phyloP scores from a whole-genome alignment of 30 jellyfish, hydroid and myxozoan species.

The Hydractinia symbiolongicarpus region DNA sequence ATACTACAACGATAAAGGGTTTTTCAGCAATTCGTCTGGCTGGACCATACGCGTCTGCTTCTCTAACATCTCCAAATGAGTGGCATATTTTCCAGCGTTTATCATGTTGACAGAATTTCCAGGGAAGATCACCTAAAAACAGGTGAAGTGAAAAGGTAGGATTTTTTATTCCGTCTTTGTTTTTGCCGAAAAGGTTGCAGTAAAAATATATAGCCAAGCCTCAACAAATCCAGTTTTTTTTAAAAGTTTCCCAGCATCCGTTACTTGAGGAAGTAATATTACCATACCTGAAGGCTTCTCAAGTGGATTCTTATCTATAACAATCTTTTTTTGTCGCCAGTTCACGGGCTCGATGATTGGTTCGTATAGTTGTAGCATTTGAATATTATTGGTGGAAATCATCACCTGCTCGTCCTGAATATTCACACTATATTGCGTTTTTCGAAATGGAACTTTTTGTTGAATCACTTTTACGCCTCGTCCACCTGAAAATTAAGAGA shows the following conservation, averaged over 20 bases:
- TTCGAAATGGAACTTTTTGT: constrained; percentile 17
- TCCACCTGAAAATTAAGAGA: not conserved
- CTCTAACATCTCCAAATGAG: not conserved
- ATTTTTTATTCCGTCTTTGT: too few species aligned
- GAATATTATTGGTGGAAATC: constrained; percentile 6
- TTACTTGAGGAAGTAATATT: too few species aligned
- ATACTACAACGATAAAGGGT: not conserved
- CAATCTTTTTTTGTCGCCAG: constrained; percentile 7
- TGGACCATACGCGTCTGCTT: constrained; percentile 18
- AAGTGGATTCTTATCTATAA: not conserved
- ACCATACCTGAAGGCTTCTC: too few species aligned
- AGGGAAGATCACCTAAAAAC: not conserved
- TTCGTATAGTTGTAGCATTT: not conserved
- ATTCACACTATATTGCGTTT: not conserved
- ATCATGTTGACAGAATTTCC: not conserved
- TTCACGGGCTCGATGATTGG: not conserved
- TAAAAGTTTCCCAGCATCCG: too few species aligned
- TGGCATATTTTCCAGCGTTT: not conserved
- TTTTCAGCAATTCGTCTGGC: constrained; percentile 24
- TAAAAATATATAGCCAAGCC: too few species aligned
- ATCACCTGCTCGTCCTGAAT: not conserved
- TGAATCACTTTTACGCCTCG: constrained; percentile 21
- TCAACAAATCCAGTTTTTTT: too few species aligned
- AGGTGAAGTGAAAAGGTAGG: too few species aligned
- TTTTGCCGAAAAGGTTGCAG: too few species aligned